These are phyloP conservation scores for Menidia menidia DNA, from an alignment of 2,797 vertebrate species.

Conservation along the genomic window DNA sequence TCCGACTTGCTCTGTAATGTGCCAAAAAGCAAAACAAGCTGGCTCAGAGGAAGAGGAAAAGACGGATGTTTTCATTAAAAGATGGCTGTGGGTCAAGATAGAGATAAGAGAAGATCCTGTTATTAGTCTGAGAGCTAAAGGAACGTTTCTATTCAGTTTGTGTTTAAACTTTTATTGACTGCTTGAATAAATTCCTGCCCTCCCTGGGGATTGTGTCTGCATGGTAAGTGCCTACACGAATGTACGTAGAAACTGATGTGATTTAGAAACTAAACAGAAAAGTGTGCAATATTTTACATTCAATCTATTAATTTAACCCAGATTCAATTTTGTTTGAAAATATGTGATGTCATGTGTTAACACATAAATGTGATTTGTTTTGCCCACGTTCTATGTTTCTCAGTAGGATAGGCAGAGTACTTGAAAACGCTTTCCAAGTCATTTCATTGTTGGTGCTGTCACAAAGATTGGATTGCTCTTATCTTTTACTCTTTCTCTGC, in stretches of 20 bases:
- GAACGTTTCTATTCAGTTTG: slow-evolving; percentile 33
- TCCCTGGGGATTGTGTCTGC: slow-evolving; percentile 12
- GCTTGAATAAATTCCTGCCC: slow-evolving; percentile 33
- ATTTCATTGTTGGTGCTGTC: neutral
- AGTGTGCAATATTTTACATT: too few relatives aligned
- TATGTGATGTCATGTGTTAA: neutral
- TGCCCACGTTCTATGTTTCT: neutral
- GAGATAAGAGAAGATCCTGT: slow-evolving; percentile 41
- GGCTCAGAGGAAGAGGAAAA: slow-evolving; percentile 43
- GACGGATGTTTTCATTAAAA: slow-evolving; percentile 54
- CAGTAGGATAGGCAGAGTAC: neutral
- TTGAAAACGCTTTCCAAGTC: neutral
- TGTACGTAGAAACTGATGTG: neutral
- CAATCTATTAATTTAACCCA: neutral
- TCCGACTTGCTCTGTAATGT: slow-evolving; percentile 54
- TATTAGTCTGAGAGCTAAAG: slow-evolving; percentile 25
- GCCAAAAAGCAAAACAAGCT: slow-evolving; percentile 55
- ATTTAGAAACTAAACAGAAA: neutral
- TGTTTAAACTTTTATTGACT: slow-evolving; percentile 40
- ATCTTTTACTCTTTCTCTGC: neutral
- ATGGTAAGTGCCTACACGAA: slow-evolving; percentile 18
- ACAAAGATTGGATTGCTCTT: neutral
- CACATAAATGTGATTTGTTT: neutral
- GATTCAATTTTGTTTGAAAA: neutral
- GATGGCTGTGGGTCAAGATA: slow-evolving; percentile 59